A percentile compares a stretch with the other conserved stretches of the same genome.
phyloP scores from a whole-genome alignment of 2,888 invertebrate genomes.

The Ennomos fuscantarius region DNA sequence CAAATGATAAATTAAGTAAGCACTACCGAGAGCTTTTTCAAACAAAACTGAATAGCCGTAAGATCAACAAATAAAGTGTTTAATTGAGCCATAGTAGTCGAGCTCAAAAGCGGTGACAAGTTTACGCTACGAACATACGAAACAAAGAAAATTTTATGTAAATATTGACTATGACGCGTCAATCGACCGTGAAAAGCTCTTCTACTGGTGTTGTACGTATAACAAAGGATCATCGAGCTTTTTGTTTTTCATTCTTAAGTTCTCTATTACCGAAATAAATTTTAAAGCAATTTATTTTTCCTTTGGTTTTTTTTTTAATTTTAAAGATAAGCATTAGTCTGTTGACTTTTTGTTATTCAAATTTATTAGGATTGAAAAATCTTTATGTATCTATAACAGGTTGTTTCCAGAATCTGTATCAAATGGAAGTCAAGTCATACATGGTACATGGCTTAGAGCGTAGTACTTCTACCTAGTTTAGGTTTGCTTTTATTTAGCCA shows the following conservation, averaged over 20 bases:
- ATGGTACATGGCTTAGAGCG: too few species aligned
- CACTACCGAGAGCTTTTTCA: conserved; percentile 12
- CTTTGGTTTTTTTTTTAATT: conserved; percentile 1
- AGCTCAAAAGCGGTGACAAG: conserved; percentile 9
- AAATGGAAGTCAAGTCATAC: too few species aligned
- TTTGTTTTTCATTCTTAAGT: conserved; percentile 11
- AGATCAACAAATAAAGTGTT: conserved; percentile 21
- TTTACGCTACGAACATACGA: conserved; percentile 7
- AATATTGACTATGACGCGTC: conserved; percentile 38
- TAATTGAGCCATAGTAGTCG: conserved; percentile 19
- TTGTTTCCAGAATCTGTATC: too few species aligned
- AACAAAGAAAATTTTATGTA: conserved; percentile 32
- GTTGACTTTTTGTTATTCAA: too few species aligned
- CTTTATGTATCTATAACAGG: too few species aligned
- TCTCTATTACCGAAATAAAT: conserved; percentile 7
- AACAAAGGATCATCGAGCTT: conserved; percentile 33
- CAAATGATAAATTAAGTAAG: not conserved
- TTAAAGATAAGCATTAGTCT: too few species aligned
- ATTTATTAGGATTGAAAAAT: too few species aligned
- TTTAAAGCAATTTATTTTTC: conserved; percentile 11
- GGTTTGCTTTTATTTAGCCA: too few species aligned
- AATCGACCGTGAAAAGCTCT: conserved; percentile 35
- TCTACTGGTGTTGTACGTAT: conserved; percentile 25
- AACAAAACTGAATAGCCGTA: conserved; percentile 11
- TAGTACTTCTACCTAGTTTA: too few species aligned